Evolutionary conservation across 2,888 invertebrate genomes (phyloP).

Genomic region (Axea sp.): DNA sequence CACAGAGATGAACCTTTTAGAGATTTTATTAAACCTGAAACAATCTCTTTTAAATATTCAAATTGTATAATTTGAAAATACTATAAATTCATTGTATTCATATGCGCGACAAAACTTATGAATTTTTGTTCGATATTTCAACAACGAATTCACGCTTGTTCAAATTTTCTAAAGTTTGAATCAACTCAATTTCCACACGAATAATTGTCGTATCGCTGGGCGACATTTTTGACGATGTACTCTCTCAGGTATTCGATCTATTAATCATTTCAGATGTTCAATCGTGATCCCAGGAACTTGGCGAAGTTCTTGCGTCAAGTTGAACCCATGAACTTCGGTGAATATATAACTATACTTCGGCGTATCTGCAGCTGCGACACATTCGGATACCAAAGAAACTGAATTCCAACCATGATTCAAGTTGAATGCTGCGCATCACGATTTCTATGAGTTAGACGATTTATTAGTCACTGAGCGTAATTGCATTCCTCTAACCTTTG

Average conservation of each 20-base stretch:
- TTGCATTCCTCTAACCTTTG: slow-evolving; percentile 36
- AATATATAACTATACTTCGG: slow-evolving; percentile 35
- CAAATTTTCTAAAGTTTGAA: slow-evolving; percentile 8
- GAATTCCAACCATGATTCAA: slow-evolving; percentile 48
- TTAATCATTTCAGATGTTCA: slow-evolving; percentile 45
- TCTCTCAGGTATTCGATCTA: slow-evolving; percentile 32
- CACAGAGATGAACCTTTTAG: too few relatives aligned
- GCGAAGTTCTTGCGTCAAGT: slow-evolving; percentile 44
- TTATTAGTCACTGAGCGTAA: slow-evolving; percentile 38
- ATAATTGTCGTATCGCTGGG: slow-evolving; percentile 17
- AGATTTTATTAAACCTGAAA: too few relatives aligned
- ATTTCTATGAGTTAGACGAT: slow-evolving; percentile 36
- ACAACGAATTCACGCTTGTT: too few relatives aligned
- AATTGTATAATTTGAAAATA: too few relatives aligned
- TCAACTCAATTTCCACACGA: slow-evolving; percentile 18
- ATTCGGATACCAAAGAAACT: slow-evolving; percentile 45
- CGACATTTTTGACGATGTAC: slow-evolving; percentile 33
- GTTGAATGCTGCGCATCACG: slow-evolving; percentile 28
- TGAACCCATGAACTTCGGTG: slow-evolving; percentile 45
- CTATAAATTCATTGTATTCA: too few relatives aligned
- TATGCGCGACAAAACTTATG: not conserved
- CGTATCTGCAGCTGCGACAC: slow-evolving; percentile 44
- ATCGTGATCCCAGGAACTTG: slow-evolving; percentile 42
- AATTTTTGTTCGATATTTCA: not conserved
- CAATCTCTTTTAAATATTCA: too few relatives aligned